Evolutionary conservation across 2,888 invertebrate species (phyloP), one percentile per base, ranked within the genome.

Genomic region (Drepanosiphum platanoidis): DNA sequence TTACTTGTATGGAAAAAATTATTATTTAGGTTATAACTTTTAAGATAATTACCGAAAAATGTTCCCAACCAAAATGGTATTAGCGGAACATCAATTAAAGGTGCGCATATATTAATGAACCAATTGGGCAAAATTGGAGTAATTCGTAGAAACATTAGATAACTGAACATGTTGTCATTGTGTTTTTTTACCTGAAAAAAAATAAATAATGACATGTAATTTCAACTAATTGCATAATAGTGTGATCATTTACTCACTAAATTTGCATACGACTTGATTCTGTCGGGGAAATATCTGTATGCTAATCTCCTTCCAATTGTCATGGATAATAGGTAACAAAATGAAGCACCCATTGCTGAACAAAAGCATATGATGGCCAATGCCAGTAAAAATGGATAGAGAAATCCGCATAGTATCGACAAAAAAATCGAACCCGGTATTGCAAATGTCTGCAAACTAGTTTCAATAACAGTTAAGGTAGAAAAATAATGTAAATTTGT

Each of bases 101-200:
- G 99, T 87, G 98, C 96, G 0, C 96, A 94, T 89, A 99, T 92
- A 91, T 98, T 98, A 88, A 98, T 98, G 90, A 99, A 98, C 99
- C 99, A 99, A 90, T 99, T 99, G 11, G 99, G 99, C 88, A 99
- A 91, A 89, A 99, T 94, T 82, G 99, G 99, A 39, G 99, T 99
- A 89, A 99, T 95, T 88, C 99, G 93, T 88, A 99, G 92, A 90
- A 99, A 99, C 89, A 99, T 93, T 88, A 99, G 96, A 90, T 99
- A 99, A 91, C 87, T 97, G 86, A 99, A 92, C 87, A 99, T 91
- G 90, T 98, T 94, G 88, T 96, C 94, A 87, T 93, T 92, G 89
- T 99, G 98, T 89, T 94, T 95, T 68, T 93, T 89, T 2, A 92
- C 91, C 91, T 91, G 36, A 34, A 68, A 86, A 52, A 52, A 39